phyloP scores from a whole-genome alignment of 1,140 invertebrate genomes.

The Saccostrea cuccullata region DNA sequence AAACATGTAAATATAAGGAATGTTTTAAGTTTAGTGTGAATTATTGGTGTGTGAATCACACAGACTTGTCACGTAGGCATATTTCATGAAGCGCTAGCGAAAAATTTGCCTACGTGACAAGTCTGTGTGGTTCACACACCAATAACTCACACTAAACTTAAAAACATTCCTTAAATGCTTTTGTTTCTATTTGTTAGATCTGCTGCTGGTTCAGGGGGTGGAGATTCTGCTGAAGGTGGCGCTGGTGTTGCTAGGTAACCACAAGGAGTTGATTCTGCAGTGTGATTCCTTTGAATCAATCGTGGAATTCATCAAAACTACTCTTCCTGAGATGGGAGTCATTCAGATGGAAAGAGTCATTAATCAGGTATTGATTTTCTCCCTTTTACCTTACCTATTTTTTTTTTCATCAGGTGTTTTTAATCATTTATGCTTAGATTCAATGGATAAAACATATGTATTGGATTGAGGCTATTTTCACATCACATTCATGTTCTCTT shows the following conservation, averaged over 20 bases:
- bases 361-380: constrained; percentile 82
- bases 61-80: no score
- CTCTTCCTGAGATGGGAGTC: constrained; percentile 79
- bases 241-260: constrained; percentile 88
- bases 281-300: constrained; percentile 95
- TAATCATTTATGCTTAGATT: background rate
- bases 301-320: constrained; percentile 92
- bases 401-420: background rate
- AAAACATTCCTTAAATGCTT: no score
- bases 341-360: constrained; percentile 85
- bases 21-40: no score
- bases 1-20: no score
- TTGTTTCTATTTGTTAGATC: constrained; percentile 82
- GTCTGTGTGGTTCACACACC: no score
- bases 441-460: background rate
- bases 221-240: constrained; percentile 95
- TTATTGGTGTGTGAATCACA: no score
- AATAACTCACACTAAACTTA: no score
- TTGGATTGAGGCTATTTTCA: background rate
- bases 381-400: background rate
- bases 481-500: constrained; percentile 27
- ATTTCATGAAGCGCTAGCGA: no score
- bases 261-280: constrained; percentile 89
- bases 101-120: no score
- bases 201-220: constrained; percentile 92